A percentile compares a stretch with the other conserved stretches of the same genome.
Evolutionary conservation across 2,888 invertebrate species (phyloP).

Genomic region (Archips xylosteana): DNA sequence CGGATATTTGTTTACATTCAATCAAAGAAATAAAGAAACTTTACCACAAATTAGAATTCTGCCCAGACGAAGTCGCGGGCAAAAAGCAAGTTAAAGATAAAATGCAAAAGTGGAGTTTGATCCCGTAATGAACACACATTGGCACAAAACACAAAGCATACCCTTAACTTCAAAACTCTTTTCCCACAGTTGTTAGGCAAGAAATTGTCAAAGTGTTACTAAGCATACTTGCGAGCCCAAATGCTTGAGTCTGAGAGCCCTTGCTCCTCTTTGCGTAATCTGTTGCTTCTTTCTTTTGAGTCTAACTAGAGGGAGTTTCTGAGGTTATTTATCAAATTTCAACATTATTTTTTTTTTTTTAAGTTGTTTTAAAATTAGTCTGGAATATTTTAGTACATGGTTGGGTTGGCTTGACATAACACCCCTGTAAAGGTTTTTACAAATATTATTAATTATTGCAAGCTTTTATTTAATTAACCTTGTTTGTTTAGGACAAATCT

Average conservation of each 20-base stretch:
- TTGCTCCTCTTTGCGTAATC: constrained; percentile 19
- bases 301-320: background rate
- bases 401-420: no score
- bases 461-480: no score
- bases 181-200: background rate
- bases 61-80: no score
- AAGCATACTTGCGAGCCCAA: constrained; percentile 13
- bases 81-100: no score
- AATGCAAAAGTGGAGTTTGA: background rate
- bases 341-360: background rate
- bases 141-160: background rate
- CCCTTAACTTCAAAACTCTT: background rate
- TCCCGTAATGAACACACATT: background rate
- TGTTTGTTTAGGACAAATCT: no score
- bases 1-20: no score
- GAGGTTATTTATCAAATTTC: constrained; percentile 12
- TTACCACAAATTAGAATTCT: no score
- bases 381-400: no score
- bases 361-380: no score
- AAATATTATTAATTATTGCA: no score
- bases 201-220: constrained; percentile 13
- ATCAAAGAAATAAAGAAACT: no score
- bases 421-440: no score
- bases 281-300: constrained; percentile 21
- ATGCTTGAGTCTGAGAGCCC: constrained; percentile 11